Percentiles rank a stretch among this genome's conserved stretches.
Conservation (phyloP, 2,888 invertebrate genomes). For the Cylindroiulus punctatus region DNA sequence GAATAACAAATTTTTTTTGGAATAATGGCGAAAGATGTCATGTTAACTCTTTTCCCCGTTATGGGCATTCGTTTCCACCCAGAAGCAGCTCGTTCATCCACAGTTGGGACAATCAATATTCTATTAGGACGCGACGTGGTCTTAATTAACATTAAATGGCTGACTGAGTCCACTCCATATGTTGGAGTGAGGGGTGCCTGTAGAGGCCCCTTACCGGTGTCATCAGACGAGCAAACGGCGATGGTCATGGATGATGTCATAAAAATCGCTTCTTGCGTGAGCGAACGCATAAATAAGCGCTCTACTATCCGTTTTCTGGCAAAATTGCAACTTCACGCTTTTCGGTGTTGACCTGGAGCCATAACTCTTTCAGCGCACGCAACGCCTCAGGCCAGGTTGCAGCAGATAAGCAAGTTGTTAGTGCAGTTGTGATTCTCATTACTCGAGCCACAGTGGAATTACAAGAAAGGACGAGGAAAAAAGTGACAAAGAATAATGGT, state of each 20-base stretch:
- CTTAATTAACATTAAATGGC: slow-evolving; percentile 22
- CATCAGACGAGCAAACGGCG: neutral
- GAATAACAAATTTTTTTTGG: too few species aligned
- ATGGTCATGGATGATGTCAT: neutral
- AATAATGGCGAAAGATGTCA: too few species aligned
- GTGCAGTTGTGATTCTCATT: slow-evolving; percentile 42
- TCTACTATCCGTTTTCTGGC: neutral
- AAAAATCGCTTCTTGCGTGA: neutral
- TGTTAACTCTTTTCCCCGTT: too few species aligned
- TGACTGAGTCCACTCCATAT: neutral
- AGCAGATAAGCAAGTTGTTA: slow-evolving; percentile 38
- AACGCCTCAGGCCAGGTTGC: neutral
- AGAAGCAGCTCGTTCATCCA: neutral
- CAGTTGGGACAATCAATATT: slow-evolving; percentile 17
- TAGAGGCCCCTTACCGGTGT: neutral
- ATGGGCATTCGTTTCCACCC: neutral
- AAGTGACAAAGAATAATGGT: slow-evolving; percentile 23
- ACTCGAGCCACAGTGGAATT: slow-evolving; percentile 34
- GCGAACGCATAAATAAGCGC: slow-evolving; percentile 6
- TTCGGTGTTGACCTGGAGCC: slow-evolving; percentile 16
- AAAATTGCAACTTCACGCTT: slow-evolving; percentile 21
- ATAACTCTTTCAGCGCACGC: slow-evolving; percentile 29
- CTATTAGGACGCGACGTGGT: neutral
- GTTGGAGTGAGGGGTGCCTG: neutral
- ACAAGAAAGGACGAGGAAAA: neutral